Percentiles rank a stretch among this genome's conserved stretches.
Conservation (phyloP, 2,888 invertebrate species). For the Drosophila stalkeri region DNA sequence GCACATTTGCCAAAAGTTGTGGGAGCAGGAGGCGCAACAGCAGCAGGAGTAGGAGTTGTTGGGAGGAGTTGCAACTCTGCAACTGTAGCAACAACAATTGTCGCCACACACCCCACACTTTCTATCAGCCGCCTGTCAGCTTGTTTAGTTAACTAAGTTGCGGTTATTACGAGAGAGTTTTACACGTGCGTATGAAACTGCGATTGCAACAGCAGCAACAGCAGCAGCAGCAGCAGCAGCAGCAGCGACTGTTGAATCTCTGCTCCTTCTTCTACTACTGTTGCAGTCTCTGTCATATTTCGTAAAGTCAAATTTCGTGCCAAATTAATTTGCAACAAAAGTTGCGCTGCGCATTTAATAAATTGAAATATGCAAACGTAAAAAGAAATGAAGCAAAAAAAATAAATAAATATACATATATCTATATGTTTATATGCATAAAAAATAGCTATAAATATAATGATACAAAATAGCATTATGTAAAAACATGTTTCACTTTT, state of each 20-base stretch:
- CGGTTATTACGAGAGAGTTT: constrained; percentile 71
- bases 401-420: too few species aligned
- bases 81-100: constrained; percentile 40
- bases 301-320: constrained; percentile 63
- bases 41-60: neutral
- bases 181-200: constrained; percentile 48
- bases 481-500: constrained; percentile 13
- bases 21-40: neutral
- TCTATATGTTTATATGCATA: neutral
- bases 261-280: constrained; percentile 2
- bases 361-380: constrained; percentile 66
- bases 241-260: constrained; percentile 26
- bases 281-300: constrained; percentile 49
- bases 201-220: constrained; percentile 13
- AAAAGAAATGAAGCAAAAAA: constrained; percentile 4
- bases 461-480: constrained; percentile 6
- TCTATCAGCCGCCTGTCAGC: constrained; percentile 60
- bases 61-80: constrained; percentile 3
- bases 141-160: constrained; percentile 80
- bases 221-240: neutral
- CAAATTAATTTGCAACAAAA: constrained; percentile 79
- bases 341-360: constrained; percentile 68
- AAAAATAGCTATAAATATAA: constrained; percentile 9
- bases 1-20: constrained; percentile 54
- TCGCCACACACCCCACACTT: constrained; percentile 9